A percentile compares a stretch with the other conserved stretches of the same genome.
These are phyloP conservation scores for Brachypalpus laphriformis DNA, from an alignment of 2,888 invertebrate species.

Conservation along the genomic window DNA sequence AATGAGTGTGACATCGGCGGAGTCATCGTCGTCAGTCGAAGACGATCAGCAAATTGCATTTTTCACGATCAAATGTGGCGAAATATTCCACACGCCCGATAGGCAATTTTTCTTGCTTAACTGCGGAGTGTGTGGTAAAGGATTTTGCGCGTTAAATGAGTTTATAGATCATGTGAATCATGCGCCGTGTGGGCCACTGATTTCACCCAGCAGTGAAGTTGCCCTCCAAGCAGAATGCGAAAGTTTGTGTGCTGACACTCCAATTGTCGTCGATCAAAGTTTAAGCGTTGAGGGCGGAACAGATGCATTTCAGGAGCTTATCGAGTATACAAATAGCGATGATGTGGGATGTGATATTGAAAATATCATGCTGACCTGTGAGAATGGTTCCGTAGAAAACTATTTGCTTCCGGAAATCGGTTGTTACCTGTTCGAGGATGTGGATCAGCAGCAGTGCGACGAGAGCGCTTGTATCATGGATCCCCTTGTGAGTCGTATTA, in stretches of 20 bases:
- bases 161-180: constrained; percentile 60
- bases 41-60: constrained; percentile 45
- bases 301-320: constrained; percentile 49
- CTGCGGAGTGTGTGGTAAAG: constrained; percentile 52
- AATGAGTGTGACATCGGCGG: constrained; percentile 38
- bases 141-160: constrained; percentile 54
- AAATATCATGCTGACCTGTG: constrained; percentile 20
- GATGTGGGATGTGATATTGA: constrained; percentile 37
- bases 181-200: constrained; percentile 25
- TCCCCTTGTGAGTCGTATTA: constrained; percentile 28
- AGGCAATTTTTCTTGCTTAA: constrained; percentile 53
- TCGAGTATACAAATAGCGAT: constrained; percentile 45
- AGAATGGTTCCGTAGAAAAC: background rate
- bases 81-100: constrained; percentile 58
- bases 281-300: constrained; percentile 14
- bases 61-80: constrained; percentile 58
- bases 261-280: background rate
- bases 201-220: background rate
- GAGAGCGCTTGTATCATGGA: background rate
- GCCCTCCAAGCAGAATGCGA: constrained; percentile 21
- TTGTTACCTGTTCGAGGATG: constrained; percentile 37
- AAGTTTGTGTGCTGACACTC: constrained; percentile 15
- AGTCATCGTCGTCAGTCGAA: constrained; percentile 15
- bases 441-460: background rate
- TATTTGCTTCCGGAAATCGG: constrained; percentile 46